Evolutionary conservation across 1,140 invertebrate genomes (phyloP).

Genomic region (Trachelipus rathkii): DNA sequence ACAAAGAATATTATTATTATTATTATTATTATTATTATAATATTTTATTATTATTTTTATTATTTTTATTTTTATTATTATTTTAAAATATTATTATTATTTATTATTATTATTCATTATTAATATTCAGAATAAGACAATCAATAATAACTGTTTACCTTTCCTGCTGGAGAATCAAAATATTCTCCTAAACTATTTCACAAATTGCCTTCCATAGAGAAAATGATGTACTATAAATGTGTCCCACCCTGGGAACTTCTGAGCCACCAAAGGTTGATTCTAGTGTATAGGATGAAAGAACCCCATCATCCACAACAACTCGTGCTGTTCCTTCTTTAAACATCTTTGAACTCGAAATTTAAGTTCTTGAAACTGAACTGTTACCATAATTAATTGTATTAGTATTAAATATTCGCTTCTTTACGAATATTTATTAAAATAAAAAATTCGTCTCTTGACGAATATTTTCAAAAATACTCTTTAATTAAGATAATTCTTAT

Average conservation of each 20-base stretch:
- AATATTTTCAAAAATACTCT: no score
- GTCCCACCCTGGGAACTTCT: constrained; percentile 62
- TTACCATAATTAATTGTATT: not conserved
- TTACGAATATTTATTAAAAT: no score
- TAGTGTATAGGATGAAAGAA: constrained; percentile 87
- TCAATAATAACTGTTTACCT: constrained; percentile 55
- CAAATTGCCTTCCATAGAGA: constrained; percentile 77
- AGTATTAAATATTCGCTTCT: no score
- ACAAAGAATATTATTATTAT: not conserved
- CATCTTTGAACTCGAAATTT: constrained; percentile 87
- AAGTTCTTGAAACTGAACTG: constrained; percentile 88
- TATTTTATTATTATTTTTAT: no score
- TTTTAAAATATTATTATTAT: no score
- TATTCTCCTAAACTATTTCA: constrained; percentile 88
- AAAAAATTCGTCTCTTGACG: no score
- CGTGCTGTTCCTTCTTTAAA: constrained; percentile 89
- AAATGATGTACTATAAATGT: constrained; percentile 80
- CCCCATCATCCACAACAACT: constrained; percentile 89
- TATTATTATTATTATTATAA: no score
- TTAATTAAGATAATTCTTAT: no score
- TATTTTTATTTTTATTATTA: no score
- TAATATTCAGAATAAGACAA: no score
- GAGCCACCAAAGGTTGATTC: constrained; percentile 88
- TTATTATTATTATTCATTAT: no score
- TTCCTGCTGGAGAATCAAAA: constrained; percentile 78